A percentile compares a stretch with the other conserved stretches of the same genome.
These are phyloP conservation scores for Neosilurus hyrtlii DNA, from an alignment of 2,797 vertebrate genomes.

Conservation along the genomic window DNA sequence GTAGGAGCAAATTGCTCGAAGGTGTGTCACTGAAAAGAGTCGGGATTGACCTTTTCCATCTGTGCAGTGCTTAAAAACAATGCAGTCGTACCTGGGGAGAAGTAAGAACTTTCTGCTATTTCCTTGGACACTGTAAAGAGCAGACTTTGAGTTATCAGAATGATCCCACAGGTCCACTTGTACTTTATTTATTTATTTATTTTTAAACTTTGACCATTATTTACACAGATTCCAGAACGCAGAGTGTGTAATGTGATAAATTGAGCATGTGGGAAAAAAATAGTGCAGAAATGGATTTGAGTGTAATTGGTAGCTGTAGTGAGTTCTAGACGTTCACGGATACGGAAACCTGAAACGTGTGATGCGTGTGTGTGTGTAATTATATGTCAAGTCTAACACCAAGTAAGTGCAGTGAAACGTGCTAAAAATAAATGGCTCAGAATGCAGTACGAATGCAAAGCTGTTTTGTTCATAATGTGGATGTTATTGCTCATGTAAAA, in stretches of 20 bases:
- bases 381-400: not conserved
- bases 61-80: not conserved
- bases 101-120: not conserved
- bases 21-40: not conserved
- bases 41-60: not conserved
- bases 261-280: not conserved
- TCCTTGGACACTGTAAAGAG: not conserved
- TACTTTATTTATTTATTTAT: no score
- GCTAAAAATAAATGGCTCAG: not conserved
- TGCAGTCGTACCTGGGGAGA: not conserved
- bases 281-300: not conserved
- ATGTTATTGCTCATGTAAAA: not conserved
- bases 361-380: not conserved
- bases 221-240: no score
- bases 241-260: not conserved
- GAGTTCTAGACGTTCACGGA: not conserved
- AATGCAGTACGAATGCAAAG: not conserved
- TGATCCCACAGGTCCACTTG: not conserved
- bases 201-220: not conserved
- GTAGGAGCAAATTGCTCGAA: not conserved
- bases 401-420: not conserved
- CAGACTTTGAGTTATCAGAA: not conserved
- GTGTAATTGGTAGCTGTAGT: not conserved
- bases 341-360: not conserved
- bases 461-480: not conserved